These are phyloP conservation scores for Apostichopus parvimensis DNA, from an alignment of 35 echinoderm and acorn worm species.

Conservation along the genomic window DNA sequence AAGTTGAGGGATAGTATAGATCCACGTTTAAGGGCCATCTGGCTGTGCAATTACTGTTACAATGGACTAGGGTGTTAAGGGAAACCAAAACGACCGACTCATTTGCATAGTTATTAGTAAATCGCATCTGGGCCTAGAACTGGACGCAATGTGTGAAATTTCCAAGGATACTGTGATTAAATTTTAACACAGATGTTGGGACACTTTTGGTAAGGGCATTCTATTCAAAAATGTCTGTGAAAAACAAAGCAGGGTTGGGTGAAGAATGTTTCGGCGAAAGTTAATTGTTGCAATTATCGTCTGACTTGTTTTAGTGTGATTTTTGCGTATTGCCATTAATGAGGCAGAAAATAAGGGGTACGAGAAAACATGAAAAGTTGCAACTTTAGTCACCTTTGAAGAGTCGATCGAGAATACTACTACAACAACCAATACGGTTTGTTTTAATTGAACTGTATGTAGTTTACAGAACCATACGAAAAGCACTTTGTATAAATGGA, in stretches of 20 bases:
- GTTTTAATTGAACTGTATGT: no score
- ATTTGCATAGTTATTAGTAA: constrained; percentile 42
- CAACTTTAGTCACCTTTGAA: background rate
- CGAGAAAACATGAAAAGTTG: background rate
- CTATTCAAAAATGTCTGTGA: background rate
- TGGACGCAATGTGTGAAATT: constrained; percentile 26
- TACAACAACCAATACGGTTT: no score
- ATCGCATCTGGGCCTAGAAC: constrained; percentile 31
- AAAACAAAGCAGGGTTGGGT: background rate
- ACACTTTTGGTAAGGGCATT: background rate
- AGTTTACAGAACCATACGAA: no score
- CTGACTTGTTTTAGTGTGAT: background rate
- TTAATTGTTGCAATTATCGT: background rate
- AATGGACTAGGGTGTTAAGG: constrained; percentile 24
- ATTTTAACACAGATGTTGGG: constrained; percentile 32
- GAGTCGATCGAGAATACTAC: no score
- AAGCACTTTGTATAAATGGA: no score
- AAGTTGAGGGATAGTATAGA: background rate
- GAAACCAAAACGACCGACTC: background rate
- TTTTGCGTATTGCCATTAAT: background rate
- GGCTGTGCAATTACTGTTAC: constrained; percentile 1
- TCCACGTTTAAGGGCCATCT: constrained; percentile 19
- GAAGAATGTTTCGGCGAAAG: background rate
- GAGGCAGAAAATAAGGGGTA: constrained; percentile 1
- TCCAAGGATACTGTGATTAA: constrained; percentile 35